Percentiles rank a stretch among this genome's conserved stretches.
These are phyloP conservation scores for Bilobella aurantiaca DNA, from an alignment of 1,140 invertebrate species.

Conservation along the genomic window DNA sequence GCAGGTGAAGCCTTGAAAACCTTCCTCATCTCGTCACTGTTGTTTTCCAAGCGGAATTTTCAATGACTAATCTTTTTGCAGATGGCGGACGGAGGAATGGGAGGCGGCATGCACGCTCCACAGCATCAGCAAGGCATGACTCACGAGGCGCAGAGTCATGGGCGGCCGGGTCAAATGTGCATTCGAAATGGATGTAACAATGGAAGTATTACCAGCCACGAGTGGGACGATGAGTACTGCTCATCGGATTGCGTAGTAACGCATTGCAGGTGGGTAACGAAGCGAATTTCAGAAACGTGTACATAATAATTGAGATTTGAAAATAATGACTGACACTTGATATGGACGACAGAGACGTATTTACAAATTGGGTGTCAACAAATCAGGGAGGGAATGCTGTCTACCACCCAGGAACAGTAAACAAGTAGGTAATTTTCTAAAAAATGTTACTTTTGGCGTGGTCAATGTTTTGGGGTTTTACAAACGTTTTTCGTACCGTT, in stretches of 20 bases:
- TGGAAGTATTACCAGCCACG: conserved; percentile 75
- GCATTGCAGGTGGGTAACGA: conserved; percentile 91
- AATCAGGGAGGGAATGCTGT: conserved; percentile 54
- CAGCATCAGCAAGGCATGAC: conserved; percentile 21
- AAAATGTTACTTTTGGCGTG: neutral
- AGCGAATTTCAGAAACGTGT: too few relatives aligned
- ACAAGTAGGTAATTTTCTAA: neutral
- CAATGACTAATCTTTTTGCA: neutral
- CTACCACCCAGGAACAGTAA: neutral
- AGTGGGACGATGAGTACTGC: conserved; percentile 96
- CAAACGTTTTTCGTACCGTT: neutral
- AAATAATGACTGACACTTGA: too few relatives aligned
- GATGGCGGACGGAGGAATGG: conserved; percentile 26
- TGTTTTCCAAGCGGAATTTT: neutral
- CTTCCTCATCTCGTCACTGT: too few relatives aligned
- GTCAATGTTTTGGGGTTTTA: conserved; percentile 5
- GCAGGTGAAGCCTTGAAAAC: too few relatives aligned
- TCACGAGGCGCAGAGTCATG: conserved; percentile 25
- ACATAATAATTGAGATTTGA: too few relatives aligned
- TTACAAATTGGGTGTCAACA: conserved; percentile 74
- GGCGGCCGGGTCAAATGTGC: conserved; percentile 45
- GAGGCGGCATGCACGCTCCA: conserved; percentile 18
- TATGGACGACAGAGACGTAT: conserved; percentile 75
- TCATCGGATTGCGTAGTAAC: conserved; percentile 94
- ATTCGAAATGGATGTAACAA: conserved; percentile 83